phyloP scores from a whole-genome alignment of 2,113 vertebrate genomes.

The Ursus arctos region DNA sequence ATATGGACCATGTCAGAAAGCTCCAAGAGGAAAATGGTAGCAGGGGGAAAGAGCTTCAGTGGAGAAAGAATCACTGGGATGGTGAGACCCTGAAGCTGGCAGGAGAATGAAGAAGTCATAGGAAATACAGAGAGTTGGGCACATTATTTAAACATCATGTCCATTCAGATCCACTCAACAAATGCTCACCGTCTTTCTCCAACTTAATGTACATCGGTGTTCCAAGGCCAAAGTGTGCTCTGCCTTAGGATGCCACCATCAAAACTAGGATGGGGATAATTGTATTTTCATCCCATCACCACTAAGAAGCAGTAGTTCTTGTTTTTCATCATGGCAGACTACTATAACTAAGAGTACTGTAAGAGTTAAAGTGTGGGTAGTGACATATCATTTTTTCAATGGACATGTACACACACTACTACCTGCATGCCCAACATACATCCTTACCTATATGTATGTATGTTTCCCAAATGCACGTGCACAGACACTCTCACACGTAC shows the following conservation, averaged over 20 bases:
- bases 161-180: background rate
- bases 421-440: background rate
- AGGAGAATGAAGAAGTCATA: background rate
- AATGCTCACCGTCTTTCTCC: background rate
- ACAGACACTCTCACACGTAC: background rate
- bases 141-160: background rate
- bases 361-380: background rate
- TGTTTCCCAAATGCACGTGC: background rate
- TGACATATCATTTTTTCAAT: background rate
- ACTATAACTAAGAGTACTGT: background rate
- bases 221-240: no score
- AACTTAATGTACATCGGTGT: background rate
- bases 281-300: background rate
- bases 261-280: background rate
- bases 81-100: background rate
- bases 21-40: background rate
- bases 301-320: background rate
- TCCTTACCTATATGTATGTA: background rate
- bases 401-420: background rate
- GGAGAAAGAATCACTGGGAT: background rate
- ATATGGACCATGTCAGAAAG: background rate
- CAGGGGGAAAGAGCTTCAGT: background rate
- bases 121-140: background rate
- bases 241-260: background rate
- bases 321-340: constrained; percentile 37